Evolutionary conservation across 2,113 vertebrate species (phyloP), one percentile per base, ranked within the genome.

Genomic region (Tonatia bakeri): DNA sequence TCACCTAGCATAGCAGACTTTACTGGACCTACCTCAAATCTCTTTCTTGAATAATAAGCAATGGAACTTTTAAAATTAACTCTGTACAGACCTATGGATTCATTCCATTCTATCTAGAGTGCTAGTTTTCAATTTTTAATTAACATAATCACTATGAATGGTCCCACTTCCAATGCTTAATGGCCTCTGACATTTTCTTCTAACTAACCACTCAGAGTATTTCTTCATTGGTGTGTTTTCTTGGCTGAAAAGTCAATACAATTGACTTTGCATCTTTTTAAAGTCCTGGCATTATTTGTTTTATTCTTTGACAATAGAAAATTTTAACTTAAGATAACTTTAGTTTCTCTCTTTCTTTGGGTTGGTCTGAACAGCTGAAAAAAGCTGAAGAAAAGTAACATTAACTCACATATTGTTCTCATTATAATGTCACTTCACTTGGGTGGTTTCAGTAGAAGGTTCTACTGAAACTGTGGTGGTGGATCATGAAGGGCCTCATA

Each of bases 241-340:
- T 67, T 43, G 17, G n/a, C 50, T 83, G 28, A 22, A 56, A 45
- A 16, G 24, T 70, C 85, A 69, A 82, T n/a, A 72, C 69, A 72
- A 89, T 56, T 79, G 83, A 54, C 36, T 54, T 93, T 82, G 65
- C 24, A 19, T 69, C 56, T 89, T 72, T 89, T 73, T 79, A 16
- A 87, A 91, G 36, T 17, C 54, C 13, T 87, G 5, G 9, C 43
- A 1, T 47, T 65, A 73, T 65, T 80, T 91, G 36, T 80, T 79
- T 80, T 87, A 28, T 70, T 96, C 54, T 87, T 87, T 92, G 36
- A 89, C 87, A 83, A 75, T 52, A 24, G 36, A 75, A 61, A 92
- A 79, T 14, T 9, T 36, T 45, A 89, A 65, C 13, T 72, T 28
- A 64, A 61, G 45, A 54, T 93, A 77, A 85, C 28, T 79, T 67